Conservation (phyloP, 1,140 invertebrate species). For the Acromyrmex heyeri region DNA sequence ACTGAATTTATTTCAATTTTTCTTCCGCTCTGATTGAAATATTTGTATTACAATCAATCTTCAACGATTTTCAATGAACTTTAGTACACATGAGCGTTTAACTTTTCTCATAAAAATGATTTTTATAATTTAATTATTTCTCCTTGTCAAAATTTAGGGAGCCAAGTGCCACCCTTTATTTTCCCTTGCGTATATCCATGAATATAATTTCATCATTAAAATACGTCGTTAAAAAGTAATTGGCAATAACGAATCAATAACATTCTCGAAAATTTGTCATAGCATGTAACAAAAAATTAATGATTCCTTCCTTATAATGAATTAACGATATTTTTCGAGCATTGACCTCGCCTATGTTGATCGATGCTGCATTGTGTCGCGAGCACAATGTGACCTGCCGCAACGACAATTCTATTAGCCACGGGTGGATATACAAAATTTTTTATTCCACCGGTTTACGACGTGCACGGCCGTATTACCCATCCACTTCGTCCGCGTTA, state of each 20-base stretch:
- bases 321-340: neutral
- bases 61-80: no score
- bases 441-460: slow-evolving; percentile 60
- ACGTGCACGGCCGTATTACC: slow-evolving; percentile 54
- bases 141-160: no score
- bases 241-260: neutral
- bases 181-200: no score
- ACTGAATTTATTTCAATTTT: no score
- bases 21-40: no score
- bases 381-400: neutral
- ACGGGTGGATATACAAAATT: slow-evolving; percentile 21
- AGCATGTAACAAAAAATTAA: neutral
- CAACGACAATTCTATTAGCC: slow-evolving; percentile 54
- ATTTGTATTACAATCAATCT: no score
- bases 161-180: no score
- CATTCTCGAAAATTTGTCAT: neutral
- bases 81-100: no score
- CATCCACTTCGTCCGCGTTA: slow-evolving; percentile 30
- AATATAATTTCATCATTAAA: neutral
- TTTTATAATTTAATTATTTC: no score
- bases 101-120: no score
- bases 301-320: neutral
- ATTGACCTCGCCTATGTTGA: neutral
- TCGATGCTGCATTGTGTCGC: neutral
- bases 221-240: neutral